A percentile compares a stretch with the other conserved stretches of the same genome.
Evolutionary conservation across 2,888 invertebrate genomes (phyloP).

Genomic region (Eulithis prunata): DNA sequence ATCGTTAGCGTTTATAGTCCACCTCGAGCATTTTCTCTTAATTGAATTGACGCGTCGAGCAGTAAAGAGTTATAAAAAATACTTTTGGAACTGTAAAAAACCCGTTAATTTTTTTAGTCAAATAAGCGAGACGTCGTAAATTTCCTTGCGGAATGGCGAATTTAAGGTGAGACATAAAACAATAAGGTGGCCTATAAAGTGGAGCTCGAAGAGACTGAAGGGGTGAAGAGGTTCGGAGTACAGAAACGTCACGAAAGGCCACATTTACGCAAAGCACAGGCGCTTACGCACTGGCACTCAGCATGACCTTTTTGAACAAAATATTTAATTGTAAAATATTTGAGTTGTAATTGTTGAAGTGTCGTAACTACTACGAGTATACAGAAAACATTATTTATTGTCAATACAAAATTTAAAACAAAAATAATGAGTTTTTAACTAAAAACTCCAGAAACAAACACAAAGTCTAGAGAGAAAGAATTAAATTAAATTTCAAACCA

Average conservation of each 20-base stretch:
- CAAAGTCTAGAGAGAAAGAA: too few species aligned
- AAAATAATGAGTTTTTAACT: too few species aligned
- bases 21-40: constrained; percentile 48
- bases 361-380: too few species aligned
- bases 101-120: constrained; percentile 34
- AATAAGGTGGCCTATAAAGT: constrained; percentile 56
- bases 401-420: too few species aligned
- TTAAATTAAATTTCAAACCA: too few species aligned
- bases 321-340: too few species aligned
- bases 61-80: constrained; percentile 37
- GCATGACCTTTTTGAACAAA: constrained; percentile 8
- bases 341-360: too few species aligned
- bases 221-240: constrained; percentile 46
- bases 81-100: constrained; percentile 17
- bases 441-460: too few species aligned
- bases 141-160: constrained; percentile 40
- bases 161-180: constrained; percentile 63
- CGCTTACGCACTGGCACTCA: constrained; percentile 9
- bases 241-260: constrained; percentile 57
- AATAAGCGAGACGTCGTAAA: constrained; percentile 45
- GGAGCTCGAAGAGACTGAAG: constrained; percentile 49
- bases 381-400: too few species aligned
- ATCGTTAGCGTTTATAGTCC: constrained; percentile 49
- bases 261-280: constrained; percentile 56
- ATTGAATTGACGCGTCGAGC: constrained; percentile 43